Evolutionary conservation across 2,797 vertebrate genomes (phyloP), one percentile per base, ranked within the genome.

Genomic region (Margarornis squamiger): DNA sequence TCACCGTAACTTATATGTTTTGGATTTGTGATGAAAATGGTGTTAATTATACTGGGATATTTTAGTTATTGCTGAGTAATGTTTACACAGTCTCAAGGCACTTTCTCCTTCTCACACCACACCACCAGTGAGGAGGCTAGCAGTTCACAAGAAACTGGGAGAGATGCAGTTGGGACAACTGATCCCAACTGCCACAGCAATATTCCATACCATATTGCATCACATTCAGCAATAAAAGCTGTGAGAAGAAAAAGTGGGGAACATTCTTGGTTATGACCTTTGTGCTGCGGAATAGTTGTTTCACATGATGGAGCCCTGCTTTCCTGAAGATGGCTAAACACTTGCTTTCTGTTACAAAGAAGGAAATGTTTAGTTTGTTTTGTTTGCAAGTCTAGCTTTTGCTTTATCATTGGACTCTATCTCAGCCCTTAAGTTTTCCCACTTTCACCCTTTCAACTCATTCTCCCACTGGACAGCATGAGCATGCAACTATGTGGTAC

Each of bases 91-190:
- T 14, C 7, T 21, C 30, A 52, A 65, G 45, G 10, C 11, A 15
- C 23, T 66, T 71, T 43, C 27, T 70, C 9, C 12, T 27, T 29
- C 46, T 59, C 18, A 66, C 4, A 39, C 13, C 10, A 12, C 3
- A 39, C 17, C 15, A 12, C 13, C 22, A 41, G 19, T 0, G 0
- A 54, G 13, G 9, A 52, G 23, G 4, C 19, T 41, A 5, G 10
- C 4, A 2, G 5, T 66, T 24, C 43, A 51, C 5, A 62, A 39
- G 32, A 34, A 34, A 10, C 1, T 70, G 19, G n/a, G 32, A 72
- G 9, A 7, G 14, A 63, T 21, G 22, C n/a, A 38, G 23, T 12
- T 36, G 10, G 23, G 29, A 32, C 11, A 72, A n/a, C 23, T n/a
- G n/a, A 38, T 5, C 27, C 14, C 24, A 52, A 26, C 10, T 74